Base-by-base conservation (phyloP, 2,888 invertebrate genomes). In the Melieria picta region DNA sequence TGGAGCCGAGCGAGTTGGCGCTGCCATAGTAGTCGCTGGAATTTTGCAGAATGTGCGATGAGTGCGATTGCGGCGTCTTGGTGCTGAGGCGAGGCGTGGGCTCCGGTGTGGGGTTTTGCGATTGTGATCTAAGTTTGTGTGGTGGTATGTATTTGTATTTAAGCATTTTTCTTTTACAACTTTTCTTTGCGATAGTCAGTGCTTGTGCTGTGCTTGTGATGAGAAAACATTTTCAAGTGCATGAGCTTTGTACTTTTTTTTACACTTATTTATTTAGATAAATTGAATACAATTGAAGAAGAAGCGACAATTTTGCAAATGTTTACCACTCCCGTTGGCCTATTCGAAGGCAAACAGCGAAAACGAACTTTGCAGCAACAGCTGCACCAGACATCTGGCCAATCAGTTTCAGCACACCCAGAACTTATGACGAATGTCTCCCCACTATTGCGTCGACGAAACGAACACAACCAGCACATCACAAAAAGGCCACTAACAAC, bases 121-220 rank as follows among this genome's bases (percentile, higher is more conserved):
- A 82, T 72, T 79, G 77, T 65, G 81, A 80, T 79, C 83, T 84
- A 80, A 80, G 79, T 80, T 80, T 79, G 74, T 80, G 80, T 67
- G 82, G 81, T 69, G 82, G 81, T 81, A 84, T 80, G 77, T 83
- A 84, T 82, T 84, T 83, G 72, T 83, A 83, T 80, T 84, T 84
- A 74, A 84, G 77, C 84, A 84, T 84, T 78, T 79, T 78, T 63
- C 16, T 62, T 16, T n/a, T 10, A 3, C 66, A 55, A 69, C 56
- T 65, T 63, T 52, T 45, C 64, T 7, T 50, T 66, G 65, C 5
- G 48, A 43, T 42, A 56, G n/a, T 13, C 52, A 62, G 42, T 62
- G 11, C 46, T n/a, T 46, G 45, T 62, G 43, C 46, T 62, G 4
- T 4, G 43, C 9, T 46, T 43, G 11, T 9, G 5, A 5, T 62